These are phyloP conservation scores for Punctoribates punctum DNA, from an alignment of 2,888 invertebrate genomes.

Conservation along the genomic window DNA sequence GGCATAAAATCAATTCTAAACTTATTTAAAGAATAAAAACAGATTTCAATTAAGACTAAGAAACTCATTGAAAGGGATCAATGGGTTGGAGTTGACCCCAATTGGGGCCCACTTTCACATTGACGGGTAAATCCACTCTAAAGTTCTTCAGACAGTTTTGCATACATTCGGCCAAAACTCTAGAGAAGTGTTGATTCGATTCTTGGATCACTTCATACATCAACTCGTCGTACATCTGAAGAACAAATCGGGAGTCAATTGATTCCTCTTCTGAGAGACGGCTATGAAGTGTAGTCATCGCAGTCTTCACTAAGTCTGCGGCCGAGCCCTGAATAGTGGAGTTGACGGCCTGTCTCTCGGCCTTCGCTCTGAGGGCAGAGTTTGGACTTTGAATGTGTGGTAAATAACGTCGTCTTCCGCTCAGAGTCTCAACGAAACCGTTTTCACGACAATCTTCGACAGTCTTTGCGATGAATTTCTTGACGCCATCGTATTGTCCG, in stretches of 20 bases:
- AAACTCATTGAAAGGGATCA: neutral
- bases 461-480: conserved; percentile 61
- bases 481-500: conserved; percentile 72
- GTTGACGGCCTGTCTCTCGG: conserved; percentile 94
- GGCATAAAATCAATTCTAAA: too few relatives aligned
- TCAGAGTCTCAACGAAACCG: conserved; percentile 80
- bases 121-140: conserved; percentile 78
- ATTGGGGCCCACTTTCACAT: conserved; percentile 71
- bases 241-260: conserved; percentile 63
- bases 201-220: conserved; percentile 76
- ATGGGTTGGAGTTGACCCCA: conserved; percentile 62
- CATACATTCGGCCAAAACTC: conserved; percentile 67
- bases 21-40: too few relatives aligned
- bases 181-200: conserved; percentile 60
- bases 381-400: conserved; percentile 67
- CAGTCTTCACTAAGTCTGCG: conserved; percentile 87
- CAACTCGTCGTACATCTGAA: conserved; percentile 94
- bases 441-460: conserved; percentile 64
- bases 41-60: too few relatives aligned
- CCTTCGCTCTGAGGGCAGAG: conserved; percentile 65
- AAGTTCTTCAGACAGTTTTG: conserved; percentile 67
- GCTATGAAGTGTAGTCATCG: conserved; percentile 74
- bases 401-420: conserved; percentile 72
- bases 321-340: conserved; percentile 95
- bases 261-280: conserved; percentile 53